Evolutionary conservation across 1,140 invertebrate genomes (phyloP), one percentile per base, ranked within the genome.

Genomic region (Eupristina koningsbergeri): DNA sequence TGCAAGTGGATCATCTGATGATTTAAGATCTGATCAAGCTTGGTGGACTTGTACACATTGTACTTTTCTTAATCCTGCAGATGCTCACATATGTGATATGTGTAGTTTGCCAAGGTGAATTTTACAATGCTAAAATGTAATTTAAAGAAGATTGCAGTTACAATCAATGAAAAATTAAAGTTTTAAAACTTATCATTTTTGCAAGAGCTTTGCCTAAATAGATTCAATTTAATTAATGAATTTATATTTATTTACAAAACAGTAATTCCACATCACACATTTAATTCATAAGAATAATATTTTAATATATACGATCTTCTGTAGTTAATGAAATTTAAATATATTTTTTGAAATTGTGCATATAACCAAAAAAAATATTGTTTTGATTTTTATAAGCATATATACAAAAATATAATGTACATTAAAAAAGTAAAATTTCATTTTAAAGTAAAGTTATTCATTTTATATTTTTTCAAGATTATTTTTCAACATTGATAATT

Each of bases 11-110:
- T 71, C 89, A 11, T 87, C 84, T 36, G 85, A 84, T 11, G 91
- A 91, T 88, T 85, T 90, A 34, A 84, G 87, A 67, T 77, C 87
- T 2, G 89, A 91, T 81, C 89, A 88, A 83, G 91, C 92, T 64
- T 91, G 95, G 81, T 99, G 98, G 98, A 98, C 97, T 19, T 99
- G 98, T 92, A 94, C 94, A 83, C 95, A 98, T 88, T 99, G 98
- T 93, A 99, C 98, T 82, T 99, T 96, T 91, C 94, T 98, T 87
- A 99, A 99, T 93, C 94, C 94, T 83, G 91, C 95, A 73, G 94
- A 95, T 73, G 92, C 94, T 74, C 94, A 92, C 80, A 94, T 94
- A 84, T 99, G 98, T 93, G 98, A 99, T 90, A 98, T 99, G 94
- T 99, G 98, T 93, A 95, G 95, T 88, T 94, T 99, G 89, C 98